These are phyloP conservation scores for Copsychus sechellarum DNA, from an alignment of 2,113 vertebrate species.

Conservation along the genomic window DNA sequence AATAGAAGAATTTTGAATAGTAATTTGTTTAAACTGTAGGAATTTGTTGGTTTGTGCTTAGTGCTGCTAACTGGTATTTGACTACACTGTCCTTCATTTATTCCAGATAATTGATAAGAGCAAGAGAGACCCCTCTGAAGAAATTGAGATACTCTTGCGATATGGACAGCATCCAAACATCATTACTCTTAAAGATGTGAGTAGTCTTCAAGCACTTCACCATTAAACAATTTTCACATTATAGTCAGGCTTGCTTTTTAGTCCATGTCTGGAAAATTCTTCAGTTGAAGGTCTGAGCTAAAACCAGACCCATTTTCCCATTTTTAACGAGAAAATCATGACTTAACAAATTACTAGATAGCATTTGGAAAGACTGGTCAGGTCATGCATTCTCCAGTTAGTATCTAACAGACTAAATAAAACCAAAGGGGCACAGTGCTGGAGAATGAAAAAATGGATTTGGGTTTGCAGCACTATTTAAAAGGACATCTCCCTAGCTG, in stretches of 20 bases:
- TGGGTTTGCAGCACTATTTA: neutral
- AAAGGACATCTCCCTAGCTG: neutral
- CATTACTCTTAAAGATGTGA: conserved; percentile 91
- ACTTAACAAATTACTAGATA: neutral
- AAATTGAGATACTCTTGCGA: conserved; percentile 92
- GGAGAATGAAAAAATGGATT: neutral
- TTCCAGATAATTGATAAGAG: conserved; percentile 89
- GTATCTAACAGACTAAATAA: neutral
- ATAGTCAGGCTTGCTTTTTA: neutral
- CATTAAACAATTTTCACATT: neutral
- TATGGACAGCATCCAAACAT: conserved; percentile 96
- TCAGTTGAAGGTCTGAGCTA: neutral
- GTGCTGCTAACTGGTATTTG: neutral
- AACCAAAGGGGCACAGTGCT: neutral
- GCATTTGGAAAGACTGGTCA: neutral
- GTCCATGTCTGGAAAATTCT: neutral
- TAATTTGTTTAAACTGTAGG: neutral
- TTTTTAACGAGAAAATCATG: neutral
- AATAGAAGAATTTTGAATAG: neutral
- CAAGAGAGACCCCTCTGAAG: conserved; percentile 91
- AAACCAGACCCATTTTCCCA: neutral
- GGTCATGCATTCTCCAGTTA: neutral
- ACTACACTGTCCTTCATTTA: neutral
- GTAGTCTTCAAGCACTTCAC: conserved; percentile 33
- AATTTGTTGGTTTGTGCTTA: neutral